Evolutionary conservation across 2,113 vertebrate genomes (phyloP).

Genomic region (Phoxinus phoxinus): DNA sequence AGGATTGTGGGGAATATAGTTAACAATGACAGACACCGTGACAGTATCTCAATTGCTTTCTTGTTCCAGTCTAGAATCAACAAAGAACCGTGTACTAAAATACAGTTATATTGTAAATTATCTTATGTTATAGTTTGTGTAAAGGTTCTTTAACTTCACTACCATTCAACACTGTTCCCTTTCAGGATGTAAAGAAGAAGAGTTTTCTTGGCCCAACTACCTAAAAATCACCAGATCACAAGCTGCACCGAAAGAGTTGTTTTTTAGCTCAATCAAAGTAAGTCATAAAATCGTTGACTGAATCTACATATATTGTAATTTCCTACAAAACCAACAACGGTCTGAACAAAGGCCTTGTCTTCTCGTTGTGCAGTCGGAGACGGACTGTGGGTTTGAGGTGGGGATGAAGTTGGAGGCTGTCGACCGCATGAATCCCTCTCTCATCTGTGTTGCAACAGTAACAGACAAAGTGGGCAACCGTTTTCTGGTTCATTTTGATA

Average conservation of each 20-base stretch:
- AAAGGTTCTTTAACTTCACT: no score
- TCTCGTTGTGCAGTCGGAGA: constrained; percentile 73
- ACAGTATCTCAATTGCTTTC: neutral
- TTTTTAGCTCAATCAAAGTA: constrained; percentile 85
- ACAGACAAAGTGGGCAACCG: constrained; percentile 90
- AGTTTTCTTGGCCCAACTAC: constrained; percentile 96
- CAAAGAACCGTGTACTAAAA: neutral
- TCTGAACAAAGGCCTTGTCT: neutral
- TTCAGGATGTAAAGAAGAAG: constrained; percentile 95
- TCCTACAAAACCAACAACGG: neutral
- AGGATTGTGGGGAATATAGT: no score
- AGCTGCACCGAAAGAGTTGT: constrained; percentile 91
- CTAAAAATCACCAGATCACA: constrained; percentile 92
- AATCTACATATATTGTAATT: neutral
- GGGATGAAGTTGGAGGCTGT: constrained; percentile 98
- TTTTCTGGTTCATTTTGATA: constrained; percentile 98
- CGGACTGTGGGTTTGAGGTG: constrained; percentile 85
- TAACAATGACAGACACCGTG: no score
- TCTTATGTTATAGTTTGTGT: neutral
- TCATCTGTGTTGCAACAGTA: constrained; percentile 96
- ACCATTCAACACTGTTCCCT: constrained; percentile 21
- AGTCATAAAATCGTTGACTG: constrained; percentile 61
- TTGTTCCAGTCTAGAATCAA: no score
- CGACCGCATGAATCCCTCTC: constrained; percentile 97
- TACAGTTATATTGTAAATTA: neutral